phyloP scores from a whole-genome alignment of 2,888 invertebrate genomes.

The Scelioninae gen. 2 region DNA sequence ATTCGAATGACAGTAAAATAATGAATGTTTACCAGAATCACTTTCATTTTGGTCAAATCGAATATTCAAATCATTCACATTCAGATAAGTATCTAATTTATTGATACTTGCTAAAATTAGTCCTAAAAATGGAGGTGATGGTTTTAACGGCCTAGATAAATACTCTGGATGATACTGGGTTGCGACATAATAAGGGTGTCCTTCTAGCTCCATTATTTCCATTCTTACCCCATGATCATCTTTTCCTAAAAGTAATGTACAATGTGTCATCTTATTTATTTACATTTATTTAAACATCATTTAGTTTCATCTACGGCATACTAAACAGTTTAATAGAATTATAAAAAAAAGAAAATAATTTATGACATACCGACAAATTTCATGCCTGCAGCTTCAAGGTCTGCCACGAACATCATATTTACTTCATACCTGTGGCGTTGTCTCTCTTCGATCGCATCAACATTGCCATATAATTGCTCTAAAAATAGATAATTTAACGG shows the following conservation, averaged over 20 bases:
- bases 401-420: constrained; percentile 89
- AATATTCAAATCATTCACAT: not conserved
- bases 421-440: constrained; percentile 99
- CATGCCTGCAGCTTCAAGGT: constrained; percentile 88
- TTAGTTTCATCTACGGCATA: too few relatives aligned
- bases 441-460: constrained; percentile 90
- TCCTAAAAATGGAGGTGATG: constrained; percentile 97
- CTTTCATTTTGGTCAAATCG: constrained; percentile 39
- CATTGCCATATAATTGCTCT: constrained; percentile 87
- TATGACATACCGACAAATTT: constrained; percentile 86
- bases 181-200: constrained; percentile 94
- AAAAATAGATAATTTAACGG: too few relatives aligned
- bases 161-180: constrained; percentile 99
- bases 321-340: not conserved
- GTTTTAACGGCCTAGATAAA: constrained; percentile 90
- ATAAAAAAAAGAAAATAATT: not conserved
- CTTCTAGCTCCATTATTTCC: constrained; percentile 94
- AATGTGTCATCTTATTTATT: not conserved
- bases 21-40: constrained; percentile 54
- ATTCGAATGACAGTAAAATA: too few relatives aligned
- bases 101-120: constrained; percentile 92
- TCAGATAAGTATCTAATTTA: constrained; percentile 75
- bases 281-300: not conserved
- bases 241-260: constrained; percentile 75
- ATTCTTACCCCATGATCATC: constrained; percentile 91